Evolutionary conservation across 1,140 invertebrate species (phyloP).

Genomic region (Palaemon carinicauda): DNA sequence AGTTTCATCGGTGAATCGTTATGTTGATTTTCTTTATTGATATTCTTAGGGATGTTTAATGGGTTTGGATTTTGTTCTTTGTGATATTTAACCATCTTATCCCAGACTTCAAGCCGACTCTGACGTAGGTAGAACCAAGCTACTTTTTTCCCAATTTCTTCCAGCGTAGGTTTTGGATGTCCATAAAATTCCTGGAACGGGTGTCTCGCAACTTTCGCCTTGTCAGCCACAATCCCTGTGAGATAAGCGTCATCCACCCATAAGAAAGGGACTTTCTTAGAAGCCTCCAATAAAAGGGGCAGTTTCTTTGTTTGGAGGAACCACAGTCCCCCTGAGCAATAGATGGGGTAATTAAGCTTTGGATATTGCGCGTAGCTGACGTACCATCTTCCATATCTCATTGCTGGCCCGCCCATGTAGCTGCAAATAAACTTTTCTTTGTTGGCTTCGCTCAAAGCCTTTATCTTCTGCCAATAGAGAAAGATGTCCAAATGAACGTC

Average conservation of each 20-base stretch:
- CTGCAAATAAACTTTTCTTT: slow-evolving; percentile 15
- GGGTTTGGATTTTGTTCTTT: background rate
- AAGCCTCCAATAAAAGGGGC: background rate
- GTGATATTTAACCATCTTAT: background rate
- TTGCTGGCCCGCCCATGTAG: background rate
- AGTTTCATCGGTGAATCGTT: too few species aligned
- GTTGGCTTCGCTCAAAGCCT: background rate
- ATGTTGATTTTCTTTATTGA: too few species aligned
- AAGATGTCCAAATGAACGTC: slow-evolving; percentile 34
- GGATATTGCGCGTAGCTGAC: slow-evolving; percentile 20
- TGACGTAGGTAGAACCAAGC: background rate
- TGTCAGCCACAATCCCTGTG: slow-evolving; percentile 4
- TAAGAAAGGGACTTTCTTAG: slow-evolving; percentile 20
- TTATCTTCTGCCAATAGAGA: background rate
- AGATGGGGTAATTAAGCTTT: background rate
- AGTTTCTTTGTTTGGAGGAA: slow-evolving; percentile 24
- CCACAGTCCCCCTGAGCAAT: slow-evolving; percentile 23
- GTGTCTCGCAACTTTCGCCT: background rate
- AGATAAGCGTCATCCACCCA: slow-evolving; percentile 44
- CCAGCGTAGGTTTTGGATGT: background rate
- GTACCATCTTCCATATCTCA: background rate
- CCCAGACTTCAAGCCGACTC: background rate
- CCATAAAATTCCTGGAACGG: slow-evolving; percentile 30
- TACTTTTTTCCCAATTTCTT: background rate
- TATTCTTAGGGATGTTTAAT: too few species aligned